phyloP scores from a whole-genome alignment of 2,888 invertebrate species.

The Anthoptus insignis region DNA sequence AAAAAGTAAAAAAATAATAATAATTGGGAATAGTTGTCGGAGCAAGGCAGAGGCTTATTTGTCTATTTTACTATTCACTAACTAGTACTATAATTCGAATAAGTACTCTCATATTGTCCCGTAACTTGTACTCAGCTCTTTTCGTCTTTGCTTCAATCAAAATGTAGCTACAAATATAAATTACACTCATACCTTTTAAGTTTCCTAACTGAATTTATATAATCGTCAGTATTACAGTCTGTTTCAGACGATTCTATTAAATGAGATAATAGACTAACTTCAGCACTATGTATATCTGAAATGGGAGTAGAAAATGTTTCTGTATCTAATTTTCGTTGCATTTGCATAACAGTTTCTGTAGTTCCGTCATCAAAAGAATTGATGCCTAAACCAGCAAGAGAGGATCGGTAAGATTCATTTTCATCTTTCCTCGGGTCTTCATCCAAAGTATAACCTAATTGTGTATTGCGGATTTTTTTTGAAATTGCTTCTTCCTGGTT shows the following conservation, averaged over 20 bases:
- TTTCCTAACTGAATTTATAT: slow-evolving; percentile 1
- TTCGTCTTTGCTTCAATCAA: too few species aligned
- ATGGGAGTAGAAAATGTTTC: not conserved
- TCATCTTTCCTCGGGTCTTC: not conserved
- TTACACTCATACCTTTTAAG: slow-evolving; percentile 9
- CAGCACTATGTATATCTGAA: slow-evolving; percentile 1
- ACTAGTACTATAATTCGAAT: too few species aligned
- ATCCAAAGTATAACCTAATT: too few species aligned
- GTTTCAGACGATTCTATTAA: slow-evolving; percentile 16
- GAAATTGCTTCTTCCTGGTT: slow-evolving; percentile 52
- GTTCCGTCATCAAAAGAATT: slow-evolving; percentile 6
- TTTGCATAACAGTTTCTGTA: slow-evolving; percentile 21
- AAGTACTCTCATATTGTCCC: too few species aligned
- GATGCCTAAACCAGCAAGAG: slow-evolving; percentile 2
- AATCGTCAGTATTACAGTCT: slow-evolving; percentile 11
- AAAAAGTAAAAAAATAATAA: too few species aligned
- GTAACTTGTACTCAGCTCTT: too few species aligned
- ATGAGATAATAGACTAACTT: slow-evolving; percentile 5
- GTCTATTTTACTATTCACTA: too few species aligned
- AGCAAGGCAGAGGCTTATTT: too few species aligned
- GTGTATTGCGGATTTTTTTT: slow-evolving; percentile 50
- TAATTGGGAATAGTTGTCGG: too few species aligned
- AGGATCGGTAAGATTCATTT: not conserved
- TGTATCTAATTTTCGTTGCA: slow-evolving; percentile 4
- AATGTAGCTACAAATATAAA: too few species aligned